Percentiles rank a stretch among this genome's conserved stretches.
Conservation (phyloP, 2,888 invertebrate genomes). For the Dromius quadrimaculatus region DNA sequence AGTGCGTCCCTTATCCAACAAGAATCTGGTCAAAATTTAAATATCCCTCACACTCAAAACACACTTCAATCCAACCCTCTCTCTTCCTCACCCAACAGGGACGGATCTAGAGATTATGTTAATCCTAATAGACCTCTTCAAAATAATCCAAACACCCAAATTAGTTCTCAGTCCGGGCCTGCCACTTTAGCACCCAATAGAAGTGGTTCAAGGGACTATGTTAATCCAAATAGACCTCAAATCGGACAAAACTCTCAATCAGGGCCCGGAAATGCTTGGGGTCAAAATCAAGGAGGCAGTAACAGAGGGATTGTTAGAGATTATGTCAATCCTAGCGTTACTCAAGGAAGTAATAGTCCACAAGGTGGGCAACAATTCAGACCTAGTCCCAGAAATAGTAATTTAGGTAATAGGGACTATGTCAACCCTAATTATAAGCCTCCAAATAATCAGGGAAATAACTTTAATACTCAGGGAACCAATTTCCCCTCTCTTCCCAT, state of each 20-base stretch:
- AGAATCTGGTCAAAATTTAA: slow-evolving; percentile 26
- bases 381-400: slow-evolving; percentile 12
- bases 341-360: slow-evolving; percentile 3
- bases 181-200: slow-evolving; percentile 1
- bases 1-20: slow-evolving; percentile 42
- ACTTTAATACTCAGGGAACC: not conserved
- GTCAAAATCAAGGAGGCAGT: not conserved
- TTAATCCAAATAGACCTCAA: slow-evolving; percentile 43
- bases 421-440: slow-evolving; percentile 37
- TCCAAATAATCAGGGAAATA: not conserved
- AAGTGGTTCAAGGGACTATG: slow-evolving; percentile 46
- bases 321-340: slow-evolving; percentile 29
- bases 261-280: not conserved
- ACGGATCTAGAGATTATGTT: not conserved
- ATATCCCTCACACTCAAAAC: not conserved
- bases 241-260: not conserved
- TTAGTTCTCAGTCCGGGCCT: slow-evolving; percentile 3
- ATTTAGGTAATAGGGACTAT: slow-evolving; percentile 25
- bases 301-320: slow-evolving; percentile 20
- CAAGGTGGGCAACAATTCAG: slow-evolving; percentile 18
- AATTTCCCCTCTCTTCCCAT: slow-evolving; percentile 21
- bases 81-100: not conserved
- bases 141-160: not conserved
- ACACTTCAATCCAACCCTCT: not conserved
- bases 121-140: not conserved